Base-by-base conservation (phyloP, 2,888 invertebrate genomes). In the Heliconius aoede region DNA sequence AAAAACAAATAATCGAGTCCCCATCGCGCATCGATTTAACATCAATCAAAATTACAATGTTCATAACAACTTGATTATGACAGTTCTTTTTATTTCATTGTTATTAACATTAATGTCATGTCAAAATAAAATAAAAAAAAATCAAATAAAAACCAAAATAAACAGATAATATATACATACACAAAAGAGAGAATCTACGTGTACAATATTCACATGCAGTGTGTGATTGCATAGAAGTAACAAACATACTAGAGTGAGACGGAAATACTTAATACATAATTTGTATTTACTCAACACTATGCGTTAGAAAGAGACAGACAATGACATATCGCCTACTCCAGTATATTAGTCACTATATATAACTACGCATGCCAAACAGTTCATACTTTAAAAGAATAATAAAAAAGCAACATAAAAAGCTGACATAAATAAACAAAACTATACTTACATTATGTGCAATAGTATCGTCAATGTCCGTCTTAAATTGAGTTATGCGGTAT, bases 361-460 rank as follows among this genome's bases (percentile, higher is more conserved):
- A 55, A 55, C 91, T 92, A 93, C 89, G 87, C 93, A 94, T 94
- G 93, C 92, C 88, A 90, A 89, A 93, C 93, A 94, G 93, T 93
- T 94, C 94, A 93, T 91, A 89, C 87, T 83, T n/a, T n/a, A n/a
- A n/a, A 79, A 82, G 76, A 30, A 64, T n/a, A 64, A 24, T n/a
- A 24, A 65, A n/a, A 72, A 82, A 88, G 89, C 86, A 87, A 86
- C 85, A 82, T 85, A 85, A 84, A 83, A 85, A 85, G 84, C 84
- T 75, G 81, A 84, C 79, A 83, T 79, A 81, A 84, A 85, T 85
- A 83, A 86, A 85, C 86, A 86, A 82, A 82, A 84, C 88, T 86
- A 92, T 94, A 94, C 94, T 93, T 92, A 94, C 94, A 87, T 65
- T 40, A 65, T 92, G 89, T 90, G 90, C 89, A 87, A 82, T 86